These are phyloP conservation scores for Phyto melanocephala DNA, from an alignment of 2,888 invertebrate species.

Conservation along the genomic window DNA sequence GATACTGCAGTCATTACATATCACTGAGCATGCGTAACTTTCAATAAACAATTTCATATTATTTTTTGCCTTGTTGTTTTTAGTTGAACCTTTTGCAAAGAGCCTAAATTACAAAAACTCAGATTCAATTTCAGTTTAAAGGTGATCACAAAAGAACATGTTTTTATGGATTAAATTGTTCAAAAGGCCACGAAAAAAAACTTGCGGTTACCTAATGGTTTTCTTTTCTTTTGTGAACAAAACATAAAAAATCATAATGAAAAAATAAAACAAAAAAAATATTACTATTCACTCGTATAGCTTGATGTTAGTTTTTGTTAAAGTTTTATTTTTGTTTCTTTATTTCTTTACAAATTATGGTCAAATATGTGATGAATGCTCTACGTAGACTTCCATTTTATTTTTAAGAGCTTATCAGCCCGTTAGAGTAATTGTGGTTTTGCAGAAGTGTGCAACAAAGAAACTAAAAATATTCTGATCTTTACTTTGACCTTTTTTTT, in stretches of 20 bases:
- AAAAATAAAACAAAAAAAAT: not conserved
- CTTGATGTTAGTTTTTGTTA: not conserved
- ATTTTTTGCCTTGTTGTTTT: not conserved
- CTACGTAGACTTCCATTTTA: not conserved
- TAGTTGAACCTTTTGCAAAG: not conserved
- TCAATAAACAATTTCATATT: conserved; percentile 41
- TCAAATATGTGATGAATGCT: conserved; percentile 42
- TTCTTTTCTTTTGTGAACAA: conserved; percentile 11
- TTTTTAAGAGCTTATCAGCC: conserved; percentile 35
- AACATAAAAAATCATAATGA: not conserved
- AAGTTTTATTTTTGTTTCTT: not conserved
- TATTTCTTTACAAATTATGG: conserved; percentile 12
- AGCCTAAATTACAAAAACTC: conserved; percentile 24
- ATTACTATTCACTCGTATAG: not conserved
- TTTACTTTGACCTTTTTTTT: not conserved
- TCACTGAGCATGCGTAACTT: conserved; percentile 62
- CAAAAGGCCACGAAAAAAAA: conserved; percentile 1
- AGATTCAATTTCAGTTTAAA: conserved; percentile 55
- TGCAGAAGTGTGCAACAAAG: not conserved
- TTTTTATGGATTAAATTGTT: not conserved
- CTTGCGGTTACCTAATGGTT: conserved; percentile 46
- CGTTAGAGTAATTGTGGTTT: conserved; percentile 44
- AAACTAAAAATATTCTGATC: not conserved
- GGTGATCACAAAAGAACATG: not conserved
- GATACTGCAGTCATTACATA: conserved; percentile 55